Evolutionary conservation across 2,888 invertebrate genomes (phyloP).

Genomic region (Scaptomyza polygonia): DNA sequence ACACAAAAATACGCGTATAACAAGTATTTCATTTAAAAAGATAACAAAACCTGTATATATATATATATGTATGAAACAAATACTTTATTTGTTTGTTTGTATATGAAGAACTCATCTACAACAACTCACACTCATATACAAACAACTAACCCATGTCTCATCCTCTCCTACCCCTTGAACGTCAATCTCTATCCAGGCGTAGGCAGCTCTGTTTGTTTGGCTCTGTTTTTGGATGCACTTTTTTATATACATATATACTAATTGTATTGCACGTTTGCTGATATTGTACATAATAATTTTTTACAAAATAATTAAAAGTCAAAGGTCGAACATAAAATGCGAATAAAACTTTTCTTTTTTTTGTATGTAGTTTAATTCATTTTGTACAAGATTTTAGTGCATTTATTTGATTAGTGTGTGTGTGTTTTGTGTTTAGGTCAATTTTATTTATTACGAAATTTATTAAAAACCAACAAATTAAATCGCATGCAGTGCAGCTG

Average conservation of each 20-base stretch:
- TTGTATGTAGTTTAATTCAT: slow-evolving; percentile 53
- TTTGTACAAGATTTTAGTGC: slow-evolving; percentile 64
- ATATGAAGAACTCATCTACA: slow-evolving; percentile 22
- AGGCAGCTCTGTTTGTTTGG: slow-evolving; percentile 73
- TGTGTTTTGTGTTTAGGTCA: slow-evolving; percentile 50
- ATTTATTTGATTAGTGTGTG: slow-evolving; percentile 60
- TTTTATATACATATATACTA: slow-evolving; percentile 33
- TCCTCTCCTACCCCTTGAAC: background rate
- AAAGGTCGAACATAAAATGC: slow-evolving; percentile 33
- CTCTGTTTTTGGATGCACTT: slow-evolving; percentile 73
- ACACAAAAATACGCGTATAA: slow-evolving; percentile 47
- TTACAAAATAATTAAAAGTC: slow-evolving; percentile 32
- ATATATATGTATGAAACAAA: no score
- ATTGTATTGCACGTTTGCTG: slow-evolving; percentile 17
- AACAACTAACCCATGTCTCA: background rate
- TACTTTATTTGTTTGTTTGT: slow-evolving; percentile 33
- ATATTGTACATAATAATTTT: slow-evolving; percentile 54
- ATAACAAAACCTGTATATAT: no score
- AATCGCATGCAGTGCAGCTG: slow-evolving; percentile 43
- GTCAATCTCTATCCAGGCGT: slow-evolving; percentile 36
- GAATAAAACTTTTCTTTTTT: slow-evolving; percentile 15
- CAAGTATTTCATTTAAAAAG: slow-evolving; percentile 48
- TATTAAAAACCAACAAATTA: slow-evolving; percentile 14
- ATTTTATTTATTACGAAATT: slow-evolving; percentile 56
- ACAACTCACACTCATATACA: slow-evolving; percentile 5